Conservation (phyloP, 2,888 invertebrate genomes). For the Andrena flavipes region DNA sequence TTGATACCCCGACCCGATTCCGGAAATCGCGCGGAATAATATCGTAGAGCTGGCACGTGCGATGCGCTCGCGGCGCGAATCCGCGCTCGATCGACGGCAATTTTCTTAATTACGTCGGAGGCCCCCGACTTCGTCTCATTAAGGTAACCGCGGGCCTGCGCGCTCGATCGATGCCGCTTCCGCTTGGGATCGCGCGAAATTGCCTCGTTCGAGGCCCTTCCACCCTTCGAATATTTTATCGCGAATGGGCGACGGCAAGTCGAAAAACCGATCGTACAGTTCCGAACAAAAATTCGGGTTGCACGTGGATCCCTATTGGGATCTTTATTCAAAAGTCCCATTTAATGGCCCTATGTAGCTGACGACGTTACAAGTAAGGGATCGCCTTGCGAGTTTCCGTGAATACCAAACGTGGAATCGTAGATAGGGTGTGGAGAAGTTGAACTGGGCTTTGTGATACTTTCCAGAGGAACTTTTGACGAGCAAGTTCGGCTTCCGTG, state of each 20-base stretch:
- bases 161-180: slow-evolving; percentile 33
- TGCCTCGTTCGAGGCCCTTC: not conserved
- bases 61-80: slow-evolving; percentile 4
- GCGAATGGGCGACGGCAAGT: slow-evolving; percentile 14
- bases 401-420: not conserved
- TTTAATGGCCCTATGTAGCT: not conserved
- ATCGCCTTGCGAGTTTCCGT: not conserved
- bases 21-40: slow-evolving; percentile 4
- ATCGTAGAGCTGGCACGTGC: slow-evolving; percentile 13
- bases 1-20: slow-evolving; percentile 21
- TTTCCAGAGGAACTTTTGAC: slow-evolving; percentile 46
- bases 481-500: slow-evolving; percentile 43
- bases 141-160: slow-evolving; percentile 25
- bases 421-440: slow-evolving; percentile 17
- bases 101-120: slow-evolving; percentile 49
- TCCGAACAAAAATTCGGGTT: no score
- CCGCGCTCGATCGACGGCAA: slow-evolving; percentile 41
- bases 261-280: no score
- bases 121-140: slow-evolving; percentile 20
- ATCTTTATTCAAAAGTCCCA: not conserved
- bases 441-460: slow-evolving; percentile 23
- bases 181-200: slow-evolving; percentile 27
- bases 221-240: not conserved
- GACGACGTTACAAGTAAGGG: no score
- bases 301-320: no score